A percentile compares a stretch with the other conserved stretches of the same genome.
These are phyloP conservation scores for Hepsetus odoe DNA, from an alignment of 2,113 vertebrate species.

Conservation along the genomic window DNA sequence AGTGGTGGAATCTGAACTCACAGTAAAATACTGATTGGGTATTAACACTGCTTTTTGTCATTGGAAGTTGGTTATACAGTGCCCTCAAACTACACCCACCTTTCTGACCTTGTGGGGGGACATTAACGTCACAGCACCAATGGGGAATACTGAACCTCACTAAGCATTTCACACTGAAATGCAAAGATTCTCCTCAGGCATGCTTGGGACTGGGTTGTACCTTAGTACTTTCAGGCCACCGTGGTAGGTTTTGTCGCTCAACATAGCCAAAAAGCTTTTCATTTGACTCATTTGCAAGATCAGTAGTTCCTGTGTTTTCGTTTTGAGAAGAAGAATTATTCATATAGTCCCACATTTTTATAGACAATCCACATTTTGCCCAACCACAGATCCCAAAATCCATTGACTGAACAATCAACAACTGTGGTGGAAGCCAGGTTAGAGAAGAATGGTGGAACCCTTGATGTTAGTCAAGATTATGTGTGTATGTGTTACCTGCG, in stretches of 20 bases:
- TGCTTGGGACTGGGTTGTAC: neutral
- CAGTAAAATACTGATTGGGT: neutral
- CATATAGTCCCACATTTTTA: neutral
- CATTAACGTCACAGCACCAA: neutral
- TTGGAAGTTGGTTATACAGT: neutral
- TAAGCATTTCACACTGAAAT: neutral
- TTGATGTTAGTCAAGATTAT: neutral
- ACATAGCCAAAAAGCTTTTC: neutral
- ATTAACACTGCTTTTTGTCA: neutral
- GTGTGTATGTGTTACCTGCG: conserved; percentile 77
- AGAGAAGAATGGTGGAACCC: neutral
- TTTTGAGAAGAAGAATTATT: neutral
- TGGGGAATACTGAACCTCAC: neutral
- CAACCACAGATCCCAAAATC: neutral
- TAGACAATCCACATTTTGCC: neutral
- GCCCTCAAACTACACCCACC: too few species aligned
- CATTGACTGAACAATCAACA: neutral
- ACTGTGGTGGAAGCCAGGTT: neutral
- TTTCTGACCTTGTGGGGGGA: neutral
- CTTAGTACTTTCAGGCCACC: neutral
- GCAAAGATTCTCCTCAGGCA: neutral
- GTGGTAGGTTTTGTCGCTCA: neutral
- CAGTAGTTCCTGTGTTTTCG: neutral
- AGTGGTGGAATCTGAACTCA: neutral
- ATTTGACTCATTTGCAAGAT: too few species aligned